Evolutionary conservation across 1,140 invertebrate genomes (phyloP), one percentile per base, ranked within the genome.

Genomic region (Plodia interpunctella): DNA sequence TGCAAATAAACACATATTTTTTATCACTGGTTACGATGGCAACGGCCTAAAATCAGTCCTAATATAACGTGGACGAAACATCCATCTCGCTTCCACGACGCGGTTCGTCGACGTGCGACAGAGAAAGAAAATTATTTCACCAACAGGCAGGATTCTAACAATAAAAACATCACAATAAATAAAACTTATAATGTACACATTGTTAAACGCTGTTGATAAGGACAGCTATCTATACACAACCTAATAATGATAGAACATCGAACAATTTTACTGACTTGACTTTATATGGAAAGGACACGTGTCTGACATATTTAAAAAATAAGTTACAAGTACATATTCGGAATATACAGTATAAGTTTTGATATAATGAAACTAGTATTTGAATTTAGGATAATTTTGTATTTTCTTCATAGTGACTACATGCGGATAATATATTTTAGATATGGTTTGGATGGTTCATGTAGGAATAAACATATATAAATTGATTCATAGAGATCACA

Each of bases 101-200:
- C 38, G 38, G 38, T 10, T 15, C 1, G 15, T 15, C 38, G 2
- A 17, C 35, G 35, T 44, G 38, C 8, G 38, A 44, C 38, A 15
- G 13, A 44, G 13, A 44, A n/a, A 44, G 38, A 44, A 15, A 15
- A 51, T 20, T 4, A 51, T 20, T 20, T 53, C 5, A 25, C 5
- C 6, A 10, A 18, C 19, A 20, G 51, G n/a, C 19, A 15, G 51
- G 51, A 18, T 3, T 56, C 20, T 59, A 32, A 71, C 63, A 59
- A 76, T 65, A 72, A 44, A 75, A 80, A 76, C 68, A 81, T 82
- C 79, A 80, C 79, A 82, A 82, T 80, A 82, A 82, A 82, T 78
- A 82, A 71, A 80, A 76, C 71, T 74, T 75, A 73, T 54, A 75
- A 70, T 72, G 70, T 76, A 76, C 72, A 78, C 69, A 75, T 53